These are phyloP conservation scores for Indicator indicator DNA, from an alignment of 2,113 vertebrate species.

Conservation along the genomic window DNA sequence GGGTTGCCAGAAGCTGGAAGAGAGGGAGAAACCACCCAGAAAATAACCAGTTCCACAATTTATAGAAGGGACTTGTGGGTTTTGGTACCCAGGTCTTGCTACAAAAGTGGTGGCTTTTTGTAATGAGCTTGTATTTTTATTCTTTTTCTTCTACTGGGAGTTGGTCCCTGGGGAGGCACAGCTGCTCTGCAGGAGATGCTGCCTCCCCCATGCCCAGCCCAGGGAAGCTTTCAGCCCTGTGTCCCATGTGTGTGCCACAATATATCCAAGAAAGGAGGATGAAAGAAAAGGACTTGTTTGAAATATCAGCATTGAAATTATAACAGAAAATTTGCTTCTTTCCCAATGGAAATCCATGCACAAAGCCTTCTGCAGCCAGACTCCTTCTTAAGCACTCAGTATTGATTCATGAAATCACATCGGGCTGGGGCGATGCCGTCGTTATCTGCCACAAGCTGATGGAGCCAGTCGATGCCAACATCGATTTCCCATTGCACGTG, in stretches of 20 bases:
- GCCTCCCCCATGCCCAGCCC: rapidly evolving
- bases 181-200: background rate
- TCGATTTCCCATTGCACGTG: background rate
- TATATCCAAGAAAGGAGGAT: background rate
- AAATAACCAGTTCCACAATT: background rate
- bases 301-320: background rate
- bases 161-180: background rate
- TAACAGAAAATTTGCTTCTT: background rate
- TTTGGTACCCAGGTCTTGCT: background rate
- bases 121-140: background rate
- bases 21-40: background rate
- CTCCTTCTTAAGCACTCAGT: background rate
- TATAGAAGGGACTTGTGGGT: background rate
- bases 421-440: rapidly evolving
- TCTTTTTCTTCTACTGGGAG: background rate
- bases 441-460: background rate
- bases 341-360: background rate
- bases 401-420: constrained; percentile 27
- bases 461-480: background rate
- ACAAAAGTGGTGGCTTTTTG: background rate
- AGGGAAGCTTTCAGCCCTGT: rapidly evolving
- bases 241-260: rapidly evolving
- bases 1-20: background rate
- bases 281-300: background rate
- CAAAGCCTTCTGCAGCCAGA: background rate